Percentiles rank a stretch among this genome's conserved stretches.
These are phyloP conservation scores for Sarcophaga carnaria DNA, from an alignment of 2,888 invertebrate genomes.

Conservation along the genomic window DNA sequence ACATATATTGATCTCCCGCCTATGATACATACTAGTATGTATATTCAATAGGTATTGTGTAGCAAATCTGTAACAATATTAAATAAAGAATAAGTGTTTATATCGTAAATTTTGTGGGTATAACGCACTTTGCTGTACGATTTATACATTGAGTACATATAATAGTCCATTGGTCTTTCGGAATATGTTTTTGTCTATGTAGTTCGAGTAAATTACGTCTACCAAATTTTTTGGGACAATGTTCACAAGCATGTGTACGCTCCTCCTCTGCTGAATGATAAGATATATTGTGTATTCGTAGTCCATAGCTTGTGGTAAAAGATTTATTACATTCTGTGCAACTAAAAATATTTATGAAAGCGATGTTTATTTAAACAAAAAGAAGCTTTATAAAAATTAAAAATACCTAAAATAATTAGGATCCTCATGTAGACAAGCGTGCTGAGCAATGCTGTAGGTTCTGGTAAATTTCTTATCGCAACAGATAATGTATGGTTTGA, in stretches of 20 bases:
- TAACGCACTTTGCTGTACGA: constrained; percentile 50
- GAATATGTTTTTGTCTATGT: constrained; percentile 78
- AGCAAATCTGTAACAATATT: constrained; percentile 74
- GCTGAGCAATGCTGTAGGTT: constrained; percentile 78
- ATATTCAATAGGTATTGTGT: constrained; percentile 76
- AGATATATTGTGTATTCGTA: constrained; percentile 79
- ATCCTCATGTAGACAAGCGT: constrained; percentile 80
- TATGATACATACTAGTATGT: constrained; percentile 76
- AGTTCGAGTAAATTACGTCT: constrained; percentile 78
- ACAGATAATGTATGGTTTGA: constrained; percentile 77
- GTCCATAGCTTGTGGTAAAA: constrained; percentile 78
- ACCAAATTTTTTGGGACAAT: constrained; percentile 79
- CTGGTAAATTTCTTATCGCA: constrained; percentile 80
- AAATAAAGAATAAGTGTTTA: background rate
- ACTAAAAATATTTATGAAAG: constrained; percentile 67
- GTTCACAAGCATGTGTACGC: constrained; percentile 79
- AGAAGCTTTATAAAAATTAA: constrained; percentile 2
- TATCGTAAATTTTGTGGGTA: background rate
- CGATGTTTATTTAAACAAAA: background rate
- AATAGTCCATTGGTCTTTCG: constrained; percentile 76
- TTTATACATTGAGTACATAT: constrained; percentile 76
- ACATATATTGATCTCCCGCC: constrained; percentile 79
- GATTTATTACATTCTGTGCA: constrained; percentile 79
- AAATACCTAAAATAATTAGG: constrained; percentile 80
- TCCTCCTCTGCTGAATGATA: constrained; percentile 79